These are phyloP conservation scores for Piliocolobus tephrosceles DNA, from an alignment of 2,113 vertebrate genomes.

Conservation along the genomic window DNA sequence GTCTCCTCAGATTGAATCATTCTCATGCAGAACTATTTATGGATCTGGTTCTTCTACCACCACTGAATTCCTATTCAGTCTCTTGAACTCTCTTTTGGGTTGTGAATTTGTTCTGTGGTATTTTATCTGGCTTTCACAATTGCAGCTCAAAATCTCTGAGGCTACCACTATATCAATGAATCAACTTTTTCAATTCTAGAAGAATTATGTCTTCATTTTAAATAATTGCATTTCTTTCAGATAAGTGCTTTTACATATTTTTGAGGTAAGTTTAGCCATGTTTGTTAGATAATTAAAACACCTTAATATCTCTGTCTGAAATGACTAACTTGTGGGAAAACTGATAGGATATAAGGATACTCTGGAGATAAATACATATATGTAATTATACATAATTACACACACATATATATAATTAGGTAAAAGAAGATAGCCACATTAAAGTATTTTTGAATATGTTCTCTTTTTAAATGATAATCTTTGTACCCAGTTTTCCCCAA, in stretches of 20 bases:
- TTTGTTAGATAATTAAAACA: background rate
- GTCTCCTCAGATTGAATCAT: background rate
- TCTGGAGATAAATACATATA: background rate
- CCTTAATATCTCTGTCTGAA: background rate
- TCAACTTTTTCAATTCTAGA: background rate
- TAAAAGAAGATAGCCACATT: background rate
- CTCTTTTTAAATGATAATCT: background rate
- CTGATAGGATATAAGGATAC: background rate
- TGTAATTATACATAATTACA: background rate
- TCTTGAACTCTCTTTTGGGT: background rate
- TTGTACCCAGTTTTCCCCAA: background rate
- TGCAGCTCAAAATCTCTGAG: background rate
- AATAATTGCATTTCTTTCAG: background rate
- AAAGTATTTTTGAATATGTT: background rate
- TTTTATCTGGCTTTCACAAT: background rate
- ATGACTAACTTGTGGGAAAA: background rate
- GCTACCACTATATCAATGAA: background rate
- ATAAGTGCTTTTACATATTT: background rate
- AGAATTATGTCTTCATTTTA: background rate
- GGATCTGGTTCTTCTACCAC: background rate
- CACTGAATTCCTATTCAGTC: background rate
- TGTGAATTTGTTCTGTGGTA: background rate
- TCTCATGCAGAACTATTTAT: background rate
- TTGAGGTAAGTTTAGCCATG: background rate
- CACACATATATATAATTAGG: background rate